Conservation (phyloP, 2,113 vertebrate genomes). For the Notechis scutatus region DNA sequence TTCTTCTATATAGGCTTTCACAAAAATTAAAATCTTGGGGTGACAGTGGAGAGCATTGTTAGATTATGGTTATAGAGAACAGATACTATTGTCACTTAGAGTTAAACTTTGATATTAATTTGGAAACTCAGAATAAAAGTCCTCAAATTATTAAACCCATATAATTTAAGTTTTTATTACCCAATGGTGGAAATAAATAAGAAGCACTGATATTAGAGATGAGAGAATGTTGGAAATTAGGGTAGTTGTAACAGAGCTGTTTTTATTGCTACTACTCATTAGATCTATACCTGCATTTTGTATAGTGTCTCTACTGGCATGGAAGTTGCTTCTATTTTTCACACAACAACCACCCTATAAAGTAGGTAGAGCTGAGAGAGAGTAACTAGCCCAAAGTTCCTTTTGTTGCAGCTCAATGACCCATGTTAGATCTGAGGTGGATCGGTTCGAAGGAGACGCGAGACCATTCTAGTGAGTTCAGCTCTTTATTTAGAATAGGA, state of each 20-base stretch:
- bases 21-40: neutral
- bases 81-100: neutral
- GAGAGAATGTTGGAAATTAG: neutral
- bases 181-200: neutral
- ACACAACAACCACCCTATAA: neutral
- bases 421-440: too few species aligned
- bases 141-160: neutral
- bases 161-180: neutral
- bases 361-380: neutral
- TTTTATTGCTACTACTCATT: neutral
- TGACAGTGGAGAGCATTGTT: neutral
- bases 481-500: too few species aligned
- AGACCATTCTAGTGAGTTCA: too few species aligned
- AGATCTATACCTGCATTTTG: neutral
- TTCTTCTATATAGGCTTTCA: neutral
- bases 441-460: too few species aligned
- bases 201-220: neutral
- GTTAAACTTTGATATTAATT: neutral
- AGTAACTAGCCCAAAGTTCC: neutral
- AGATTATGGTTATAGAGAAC: neutral
- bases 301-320: neutral
- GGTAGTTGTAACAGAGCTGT: neutral
- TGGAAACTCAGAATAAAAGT: neutral
- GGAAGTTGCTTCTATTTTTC: neutral
- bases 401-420: neutral